Evolutionary conservation across 2,888 invertebrate species (phyloP), one percentile per base, ranked within the genome.

Genomic region (Coelogynopora nodosa): DNA sequence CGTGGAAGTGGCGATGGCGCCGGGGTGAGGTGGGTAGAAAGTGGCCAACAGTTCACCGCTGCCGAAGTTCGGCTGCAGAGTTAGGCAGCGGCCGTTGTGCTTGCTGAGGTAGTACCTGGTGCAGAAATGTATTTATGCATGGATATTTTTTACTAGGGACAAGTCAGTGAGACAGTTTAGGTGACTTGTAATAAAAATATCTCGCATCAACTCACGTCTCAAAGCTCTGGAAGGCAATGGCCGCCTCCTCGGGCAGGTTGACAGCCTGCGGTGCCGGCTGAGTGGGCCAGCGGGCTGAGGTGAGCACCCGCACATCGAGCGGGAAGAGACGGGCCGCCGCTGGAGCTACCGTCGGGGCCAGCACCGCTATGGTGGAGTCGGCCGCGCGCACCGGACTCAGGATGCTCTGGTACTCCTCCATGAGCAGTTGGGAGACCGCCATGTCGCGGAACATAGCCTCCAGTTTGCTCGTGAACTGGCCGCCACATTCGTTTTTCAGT

Each of bases 401-500:
- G 13, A 28, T 84, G 2, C 23, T 87, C 26, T 30, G 97, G 93
- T 99, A 99, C 92, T 98, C 97, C 90, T 98, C 97, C 96, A 97
- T 98, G 90, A 98, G 96, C 74, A 97, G 97, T 92, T 97, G 97
- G 88, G 98, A 99, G 88, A 99, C 96, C 18, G 98, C 97, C 95
- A 99, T 99, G 92, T 99, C 99, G 92, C 98, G 98, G 93, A 99
- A 99, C 99, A 99, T 99, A 89, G 98, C 98, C 93, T 99, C 99
- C 90, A 99, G 94, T 93, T 99, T 99, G 88, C 97, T 98, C 89
- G 99, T 99, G 93, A 99, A 99, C 93, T 99, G 98, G 93, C 98
- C 98, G 89, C 99, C 99, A 93, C 99, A 99, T 94, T 99, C 99
- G 93, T 97, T 93, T 92, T 99, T 99, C 91, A 99, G 94, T 94